Base-by-base conservation (phyloP, 2,888 invertebrate species). In the Apodemia hepburni region DNA sequence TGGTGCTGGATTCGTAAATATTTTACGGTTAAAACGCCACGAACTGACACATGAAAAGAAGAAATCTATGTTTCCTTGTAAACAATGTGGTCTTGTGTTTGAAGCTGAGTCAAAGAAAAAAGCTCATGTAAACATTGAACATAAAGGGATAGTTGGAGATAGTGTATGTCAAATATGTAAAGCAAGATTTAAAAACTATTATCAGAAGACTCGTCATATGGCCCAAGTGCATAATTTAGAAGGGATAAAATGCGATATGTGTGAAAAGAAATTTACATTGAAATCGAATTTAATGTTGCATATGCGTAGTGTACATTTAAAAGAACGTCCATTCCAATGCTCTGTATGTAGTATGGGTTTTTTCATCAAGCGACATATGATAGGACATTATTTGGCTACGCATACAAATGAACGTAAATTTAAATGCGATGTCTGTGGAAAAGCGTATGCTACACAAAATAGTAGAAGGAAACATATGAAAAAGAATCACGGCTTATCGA, bases 351-450 rank as follows among this genome's bases (percentile, higher is more conserved):
- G 79, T 47, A 91, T 90, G 86, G 85, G 85, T 0, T 92, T 92
- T 71, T 91, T 90, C 18, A 84, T 86, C 2, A 87, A 87, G 66
- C 72, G 85, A 0, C 92, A 92, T 68, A 87, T 88, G 80, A 70
- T 87, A 17, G 87, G 86, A 0, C 93, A 93, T 70, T 90, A 91
- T 63, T 76, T 89, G 77, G 85, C 87, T 2, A 87, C 86, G 12
- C 90, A 90, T 62, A 90, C 90, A 0, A 92, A 92, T 59, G 93
- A 93, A 51, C 86, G 91, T 42, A 89, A 87, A 27, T 93, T 92
- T 64, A 92, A 93, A 62, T 94, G 94, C 68, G 93, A 94, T 15
- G 82, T 93, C 0, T 94, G 94, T 69, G 92, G 93, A 0, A 93
- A 93, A 62, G 93, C 92, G 68, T 92, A 88, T 62, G 87, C 87